Evolutionary conservation across 1,140 invertebrate genomes (phyloP).

Genomic region (Drosophila tropicalis): DNA sequence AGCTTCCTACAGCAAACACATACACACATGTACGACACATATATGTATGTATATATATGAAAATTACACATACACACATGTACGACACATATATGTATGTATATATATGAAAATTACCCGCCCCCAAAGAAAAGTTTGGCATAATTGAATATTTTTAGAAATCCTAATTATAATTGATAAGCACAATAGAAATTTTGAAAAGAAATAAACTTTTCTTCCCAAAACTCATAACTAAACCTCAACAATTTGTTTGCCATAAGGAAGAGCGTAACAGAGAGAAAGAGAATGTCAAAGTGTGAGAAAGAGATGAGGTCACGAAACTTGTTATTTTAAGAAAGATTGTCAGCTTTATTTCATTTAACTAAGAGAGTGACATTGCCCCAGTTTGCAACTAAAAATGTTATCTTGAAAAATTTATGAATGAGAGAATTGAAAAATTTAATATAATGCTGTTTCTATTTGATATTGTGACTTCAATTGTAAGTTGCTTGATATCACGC

Average conservation of each 20-base stretch:
- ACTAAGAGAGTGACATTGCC: constrained; percentile 29
- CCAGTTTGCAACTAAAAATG: constrained; percentile 32
- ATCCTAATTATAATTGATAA: constrained; percentile 9
- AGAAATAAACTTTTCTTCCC: neutral
- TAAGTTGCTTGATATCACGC: constrained; percentile 45
- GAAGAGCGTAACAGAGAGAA: neutral
- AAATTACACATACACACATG: constrained; percentile 21
- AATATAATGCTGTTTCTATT: constrained; percentile 15
- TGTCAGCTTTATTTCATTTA: constrained; percentile 49
- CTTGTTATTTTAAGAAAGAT: constrained; percentile 46
- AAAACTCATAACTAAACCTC: neutral
- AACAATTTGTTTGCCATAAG: neutral
- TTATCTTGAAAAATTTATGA: neutral
- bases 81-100: neutral
- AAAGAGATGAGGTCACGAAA: neutral
- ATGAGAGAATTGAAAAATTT: neutral
- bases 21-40: neutral
- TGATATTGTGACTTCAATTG: neutral
- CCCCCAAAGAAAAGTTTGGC: constrained; percentile 24
- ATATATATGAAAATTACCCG: no score
- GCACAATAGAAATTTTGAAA: constrained; percentile 3
- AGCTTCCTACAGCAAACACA: constrained; percentile 4
- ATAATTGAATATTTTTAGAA: constrained; percentile 28
- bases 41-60: neutral
- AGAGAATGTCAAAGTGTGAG: neutral